Evolutionary conservation across 2,888 invertebrate species (phyloP).

Genomic region (Melinaea menophilus): DNA sequence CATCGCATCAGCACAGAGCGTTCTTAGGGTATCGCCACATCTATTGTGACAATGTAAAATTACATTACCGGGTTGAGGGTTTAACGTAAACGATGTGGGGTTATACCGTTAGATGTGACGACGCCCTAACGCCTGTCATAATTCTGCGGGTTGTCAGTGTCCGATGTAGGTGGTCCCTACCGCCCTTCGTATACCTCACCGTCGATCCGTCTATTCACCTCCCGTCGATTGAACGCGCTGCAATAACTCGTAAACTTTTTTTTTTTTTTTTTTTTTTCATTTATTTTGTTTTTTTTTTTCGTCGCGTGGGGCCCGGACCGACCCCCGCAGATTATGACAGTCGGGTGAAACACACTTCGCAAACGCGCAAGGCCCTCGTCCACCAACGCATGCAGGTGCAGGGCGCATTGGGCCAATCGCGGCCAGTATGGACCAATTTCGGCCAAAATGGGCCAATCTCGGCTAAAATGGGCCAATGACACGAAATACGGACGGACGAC

Average conservation of each 20-base stretch:
- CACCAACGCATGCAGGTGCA: background rate
- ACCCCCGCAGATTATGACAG: conserved; percentile 69
- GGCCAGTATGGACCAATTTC: too few relatives aligned
- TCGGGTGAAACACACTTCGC: conserved; percentile 36
- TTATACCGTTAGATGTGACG: conserved; percentile 19
- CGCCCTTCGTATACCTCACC: conserved; percentile 32
- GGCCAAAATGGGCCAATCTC: background rate
- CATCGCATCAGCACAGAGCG: conserved; percentile 9
- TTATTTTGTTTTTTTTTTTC: conserved; percentile 13
- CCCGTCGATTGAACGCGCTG: conserved; percentile 37
- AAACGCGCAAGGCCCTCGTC: background rate
- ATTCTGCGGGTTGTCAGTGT: conserved; percentile 55
- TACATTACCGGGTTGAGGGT: too few relatives aligned
- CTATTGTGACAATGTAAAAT: conserved; percentile 13
- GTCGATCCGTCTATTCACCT: conserved; percentile 33
- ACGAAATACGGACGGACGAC: too few relatives aligned
- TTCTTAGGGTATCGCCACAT: conserved; percentile 23
- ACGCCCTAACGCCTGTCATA: conserved; percentile 58
- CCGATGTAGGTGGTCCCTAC: conserved; percentile 42
- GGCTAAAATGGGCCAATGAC: background rate
- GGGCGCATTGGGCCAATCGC: background rate
- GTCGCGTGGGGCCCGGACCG: conserved; percentile 32
- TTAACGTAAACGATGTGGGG: too few relatives aligned
- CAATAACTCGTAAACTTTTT: conserved; percentile 33
- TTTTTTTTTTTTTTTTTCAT: conserved; percentile 13